Conservation (phyloP, 1,140 invertebrate species). For the Palaemon carinicauda region DNA sequence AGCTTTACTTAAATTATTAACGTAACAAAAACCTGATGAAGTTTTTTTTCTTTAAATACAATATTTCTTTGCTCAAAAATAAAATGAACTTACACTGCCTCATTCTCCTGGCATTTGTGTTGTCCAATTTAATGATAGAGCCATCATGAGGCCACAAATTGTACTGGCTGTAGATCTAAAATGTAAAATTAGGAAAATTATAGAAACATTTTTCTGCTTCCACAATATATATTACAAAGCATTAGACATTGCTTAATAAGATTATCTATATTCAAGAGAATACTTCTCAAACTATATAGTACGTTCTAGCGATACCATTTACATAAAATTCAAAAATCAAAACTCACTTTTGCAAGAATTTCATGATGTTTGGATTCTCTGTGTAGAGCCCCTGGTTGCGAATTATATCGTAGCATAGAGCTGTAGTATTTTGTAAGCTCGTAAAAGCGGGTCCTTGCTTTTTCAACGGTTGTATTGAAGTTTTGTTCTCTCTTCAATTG, state of each 20-base stretch:
- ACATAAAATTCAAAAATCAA: not conserved
- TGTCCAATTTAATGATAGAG: slow-evolving; percentile 11
- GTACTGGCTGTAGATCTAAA: slow-evolving; percentile 2
- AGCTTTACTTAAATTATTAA: no score
- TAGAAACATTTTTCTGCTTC: no score
- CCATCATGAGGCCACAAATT: slow-evolving; percentile 24
- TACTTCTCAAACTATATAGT: not conserved
- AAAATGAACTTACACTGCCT: not conserved
- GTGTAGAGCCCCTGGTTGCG: slow-evolving; percentile 9
- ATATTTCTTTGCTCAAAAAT: not conserved
- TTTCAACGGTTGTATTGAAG: not conserved
- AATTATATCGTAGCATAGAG: slow-evolving; percentile 13
- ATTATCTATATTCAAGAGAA: not conserved
- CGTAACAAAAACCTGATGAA: no score
- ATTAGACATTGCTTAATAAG: no score
- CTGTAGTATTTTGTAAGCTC: slow-evolving; percentile 6
- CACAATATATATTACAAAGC: no score
- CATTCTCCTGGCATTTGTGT: not conserved
- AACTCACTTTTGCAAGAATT: slow-evolving; percentile 10
- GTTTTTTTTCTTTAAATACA: not conserved
- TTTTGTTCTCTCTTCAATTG: not conserved
- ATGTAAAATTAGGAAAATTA: not conserved
- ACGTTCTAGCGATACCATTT: not conserved
- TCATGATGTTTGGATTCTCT: slow-evolving; percentile 20
- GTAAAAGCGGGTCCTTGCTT: slow-evolving; percentile 3